Percentiles rank a stretch among this genome's conserved stretches.
phyloP scores from a whole-genome alignment of 1,140 invertebrate species.

The Oncopodura yosiiana region DNA sequence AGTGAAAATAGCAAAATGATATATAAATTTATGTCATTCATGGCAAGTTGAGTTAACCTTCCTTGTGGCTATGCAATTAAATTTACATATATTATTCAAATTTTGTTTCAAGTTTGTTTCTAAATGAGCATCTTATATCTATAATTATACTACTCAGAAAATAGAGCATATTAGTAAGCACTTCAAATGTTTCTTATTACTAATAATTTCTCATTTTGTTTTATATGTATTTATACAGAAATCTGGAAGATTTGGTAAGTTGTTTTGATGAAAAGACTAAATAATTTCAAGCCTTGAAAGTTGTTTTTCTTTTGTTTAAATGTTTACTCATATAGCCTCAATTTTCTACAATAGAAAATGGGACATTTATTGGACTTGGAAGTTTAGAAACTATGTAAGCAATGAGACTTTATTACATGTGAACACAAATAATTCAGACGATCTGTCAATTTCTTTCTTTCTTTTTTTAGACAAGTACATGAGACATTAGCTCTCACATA shows the following conservation, averaged over 20 bases:
- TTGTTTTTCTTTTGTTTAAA: too few relatives aligned
- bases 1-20: constrained; percentile 12
- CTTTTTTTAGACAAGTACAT: constrained; percentile 22
- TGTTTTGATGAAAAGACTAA: too few relatives aligned
- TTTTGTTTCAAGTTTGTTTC: not conserved
- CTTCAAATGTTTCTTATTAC: not conserved
- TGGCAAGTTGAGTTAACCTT: not conserved
- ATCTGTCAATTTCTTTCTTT: constrained; percentile 3
- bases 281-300: too few relatives aligned
- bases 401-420: not conserved
- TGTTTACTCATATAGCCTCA: too few relatives aligned
- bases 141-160: too few relatives aligned
- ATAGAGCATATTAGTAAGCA: not conserved
- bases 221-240: too few relatives aligned
- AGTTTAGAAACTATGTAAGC: constrained; percentile 29
- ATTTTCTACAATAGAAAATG: constrained; percentile 19
- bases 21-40: not conserved
- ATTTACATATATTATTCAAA: not conserved
- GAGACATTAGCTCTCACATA: constrained; percentile 16
- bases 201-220: too few relatives aligned
- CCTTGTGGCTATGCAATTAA: not conserved
- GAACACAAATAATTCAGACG: not conserved
- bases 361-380: constrained; percentile 16
- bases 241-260: constrained; percentile 19
- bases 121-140: too few relatives aligned